A percentile compares a stretch with the other conserved stretches of the same genome.
Evolutionary conservation across 92 coral and sea anemone genomes (phyloP).

Genomic region (Heteractis magnifica): DNA sequence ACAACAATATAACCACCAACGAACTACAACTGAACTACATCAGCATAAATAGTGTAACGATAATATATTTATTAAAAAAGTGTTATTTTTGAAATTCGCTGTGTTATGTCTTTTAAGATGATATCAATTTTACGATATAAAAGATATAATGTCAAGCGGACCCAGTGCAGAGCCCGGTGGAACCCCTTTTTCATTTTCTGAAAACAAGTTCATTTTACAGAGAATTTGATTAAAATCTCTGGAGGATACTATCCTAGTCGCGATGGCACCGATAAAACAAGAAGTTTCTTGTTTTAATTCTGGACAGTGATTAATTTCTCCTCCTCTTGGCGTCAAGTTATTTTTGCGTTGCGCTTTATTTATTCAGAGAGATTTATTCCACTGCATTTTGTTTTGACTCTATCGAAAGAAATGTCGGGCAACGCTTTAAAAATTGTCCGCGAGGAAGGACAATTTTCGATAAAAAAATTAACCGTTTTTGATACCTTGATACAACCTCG

Average conservation of each 20-base stretch:
- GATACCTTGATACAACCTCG: too few species aligned
- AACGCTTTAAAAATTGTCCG: too few species aligned
- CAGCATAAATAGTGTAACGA: background rate
- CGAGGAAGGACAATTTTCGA: too few species aligned
- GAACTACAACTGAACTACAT: background rate
- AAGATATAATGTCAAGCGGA: background rate
- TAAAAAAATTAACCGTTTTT: too few species aligned
- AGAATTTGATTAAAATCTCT: background rate
- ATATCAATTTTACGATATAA: too few species aligned
- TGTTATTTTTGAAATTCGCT: background rate
- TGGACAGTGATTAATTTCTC: background rate
- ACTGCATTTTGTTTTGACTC: too few species aligned
- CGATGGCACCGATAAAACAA: background rate
- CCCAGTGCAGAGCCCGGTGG: background rate
- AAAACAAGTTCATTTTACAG: background rate
- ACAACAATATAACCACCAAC: background rate
- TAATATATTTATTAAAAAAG: background rate
- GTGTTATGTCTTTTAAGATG: too few species aligned
- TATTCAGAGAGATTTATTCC: too few species aligned
- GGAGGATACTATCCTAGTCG: background rate
- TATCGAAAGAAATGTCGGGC: too few species aligned
- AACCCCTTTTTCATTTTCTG: background rate
- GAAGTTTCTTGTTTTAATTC: background rate
- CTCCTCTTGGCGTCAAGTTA: background rate
- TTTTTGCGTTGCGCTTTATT: background rate